Evolutionary conservation across 2,888 invertebrate genomes (phyloP).

Genomic region (Auanema freiburgensis): DNA sequence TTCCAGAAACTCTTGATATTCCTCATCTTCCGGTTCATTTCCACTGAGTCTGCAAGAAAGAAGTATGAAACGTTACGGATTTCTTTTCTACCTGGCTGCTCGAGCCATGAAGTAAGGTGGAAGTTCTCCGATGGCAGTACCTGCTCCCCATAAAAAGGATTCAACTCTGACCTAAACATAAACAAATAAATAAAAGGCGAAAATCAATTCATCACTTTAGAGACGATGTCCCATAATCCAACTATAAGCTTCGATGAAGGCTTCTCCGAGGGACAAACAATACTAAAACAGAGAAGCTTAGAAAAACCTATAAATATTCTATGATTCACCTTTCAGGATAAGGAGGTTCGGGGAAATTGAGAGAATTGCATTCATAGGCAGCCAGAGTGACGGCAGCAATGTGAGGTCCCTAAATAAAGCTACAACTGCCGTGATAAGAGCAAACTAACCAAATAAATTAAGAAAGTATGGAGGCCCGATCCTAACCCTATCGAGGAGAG

Average conservation of each 20-base stretch:
- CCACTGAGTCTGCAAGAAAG: constrained; percentile 66
- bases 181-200: not conserved
- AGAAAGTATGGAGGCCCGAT: constrained; percentile 96
- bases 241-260: constrained; percentile 69
- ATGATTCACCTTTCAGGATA: constrained; percentile 80
- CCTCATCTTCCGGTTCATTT: constrained; percentile 71
- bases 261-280: constrained; percentile 77
- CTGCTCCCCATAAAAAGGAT: constrained; percentile 87
- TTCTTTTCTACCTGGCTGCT: constrained; percentile 69
- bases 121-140: constrained; percentile 96
- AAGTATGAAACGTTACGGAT: not conserved
- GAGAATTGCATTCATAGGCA: constrained; percentile 91
- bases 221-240: constrained; percentile 88
- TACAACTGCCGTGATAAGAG: not conserved
- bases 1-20: constrained; percentile 75
- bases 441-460: constrained; percentile 78
- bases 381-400: constrained; percentile 97
- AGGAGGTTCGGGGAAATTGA: constrained; percentile 94
- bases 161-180: constrained; percentile 77
- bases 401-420: constrained; percentile 78
- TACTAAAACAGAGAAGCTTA: constrained; percentile 71
- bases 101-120: constrained; percentile 99
- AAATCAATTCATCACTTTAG: constrained; percentile 71
- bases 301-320: not conserved
- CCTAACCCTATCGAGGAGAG: constrained; percentile 95